phyloP scores from a whole-genome alignment of 2,113 vertebrate genomes.

The Rhizomys pruinosus region DNA sequence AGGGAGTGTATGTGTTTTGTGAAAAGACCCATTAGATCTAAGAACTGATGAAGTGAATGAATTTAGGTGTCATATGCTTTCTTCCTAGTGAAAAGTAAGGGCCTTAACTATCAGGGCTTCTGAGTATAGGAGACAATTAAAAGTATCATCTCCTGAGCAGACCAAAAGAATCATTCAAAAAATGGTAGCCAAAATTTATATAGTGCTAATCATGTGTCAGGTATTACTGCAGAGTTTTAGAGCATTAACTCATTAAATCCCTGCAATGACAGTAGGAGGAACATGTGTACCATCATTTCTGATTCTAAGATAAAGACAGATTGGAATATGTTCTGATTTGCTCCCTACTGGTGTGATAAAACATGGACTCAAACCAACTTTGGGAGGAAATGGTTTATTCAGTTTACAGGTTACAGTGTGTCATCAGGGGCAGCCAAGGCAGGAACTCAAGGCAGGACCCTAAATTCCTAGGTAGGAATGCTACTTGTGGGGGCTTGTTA shows the following conservation, averaged over 20 bases:
- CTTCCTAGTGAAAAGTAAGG: constrained; percentile 16
- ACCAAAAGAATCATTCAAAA: constrained; percentile 36
- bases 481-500: too few species aligned
- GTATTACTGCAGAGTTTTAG: constrained; percentile 13
- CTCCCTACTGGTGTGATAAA: too few species aligned
- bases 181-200: constrained; percentile 12
- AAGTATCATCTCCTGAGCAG: constrained; percentile 26
- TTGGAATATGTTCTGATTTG: too few species aligned
- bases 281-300: not conserved
- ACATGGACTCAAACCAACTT: too few species aligned
- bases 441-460: too few species aligned
- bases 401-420: too few species aligned
- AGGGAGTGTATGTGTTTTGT: not conserved
- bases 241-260: constrained; percentile 36
- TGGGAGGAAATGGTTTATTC: too few species aligned
- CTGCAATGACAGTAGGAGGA: not conserved
- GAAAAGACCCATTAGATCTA: constrained; percentile 11
- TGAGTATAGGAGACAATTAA: constrained; percentile 51
- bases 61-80: constrained; percentile 38
- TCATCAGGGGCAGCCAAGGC: too few species aligned
- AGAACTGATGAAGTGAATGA: not conserved
- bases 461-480: too few species aligned
- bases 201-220: not conserved
- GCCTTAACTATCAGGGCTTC: constrained; percentile 2
- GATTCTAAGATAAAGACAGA: constrained; percentile 5